Conservation (phyloP, 2,888 invertebrate genomes). For the Lasioglossum villosulum region DNA sequence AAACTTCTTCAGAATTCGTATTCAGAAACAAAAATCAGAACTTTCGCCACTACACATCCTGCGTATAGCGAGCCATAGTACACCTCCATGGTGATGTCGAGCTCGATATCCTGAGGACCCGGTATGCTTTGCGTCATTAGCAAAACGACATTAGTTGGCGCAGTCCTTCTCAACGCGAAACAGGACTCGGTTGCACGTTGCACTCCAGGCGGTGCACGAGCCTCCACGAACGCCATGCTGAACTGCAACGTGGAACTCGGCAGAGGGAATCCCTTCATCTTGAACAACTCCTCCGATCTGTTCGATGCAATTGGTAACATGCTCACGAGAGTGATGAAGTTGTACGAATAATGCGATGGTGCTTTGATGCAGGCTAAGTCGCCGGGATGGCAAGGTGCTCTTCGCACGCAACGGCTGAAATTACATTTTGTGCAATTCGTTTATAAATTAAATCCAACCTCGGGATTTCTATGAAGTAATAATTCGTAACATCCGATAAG, state of each 20-base stretch:
- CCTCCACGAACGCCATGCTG: conserved; percentile 89
- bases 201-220: conserved; percentile 88
- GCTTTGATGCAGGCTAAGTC: conserved; percentile 91
- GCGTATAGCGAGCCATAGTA: conserved; percentile 90
- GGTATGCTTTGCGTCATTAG: conserved; percentile 90
- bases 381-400: conserved; percentile 89
- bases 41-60: conserved; percentile 93
- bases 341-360: conserved; percentile 95
- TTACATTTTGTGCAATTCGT: neutral
- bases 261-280: conserved; percentile 93
- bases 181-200: conserved; percentile 86
- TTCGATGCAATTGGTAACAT: conserved; percentile 89
- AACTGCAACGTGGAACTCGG: conserved; percentile 90
- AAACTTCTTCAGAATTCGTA: conserved; percentile 89
- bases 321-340: conserved; percentile 96
- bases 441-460: neutral
- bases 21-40: conserved; percentile 94
- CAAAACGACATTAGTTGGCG: conserved; percentile 90
- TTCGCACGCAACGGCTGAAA: conserved; percentile 92
- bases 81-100: conserved; percentile 94
- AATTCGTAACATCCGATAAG: neutral
- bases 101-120: conserved; percentile 96
- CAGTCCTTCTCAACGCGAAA: conserved; percentile 86
- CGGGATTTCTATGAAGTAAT: neutral
- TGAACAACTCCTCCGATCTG: conserved; percentile 92